A percentile compares a stretch with the other conserved stretches of the same genome.
phyloP scores from a whole-genome alignment of 2,797 vertebrate species.

The Leptatherina wallacei region DNA sequence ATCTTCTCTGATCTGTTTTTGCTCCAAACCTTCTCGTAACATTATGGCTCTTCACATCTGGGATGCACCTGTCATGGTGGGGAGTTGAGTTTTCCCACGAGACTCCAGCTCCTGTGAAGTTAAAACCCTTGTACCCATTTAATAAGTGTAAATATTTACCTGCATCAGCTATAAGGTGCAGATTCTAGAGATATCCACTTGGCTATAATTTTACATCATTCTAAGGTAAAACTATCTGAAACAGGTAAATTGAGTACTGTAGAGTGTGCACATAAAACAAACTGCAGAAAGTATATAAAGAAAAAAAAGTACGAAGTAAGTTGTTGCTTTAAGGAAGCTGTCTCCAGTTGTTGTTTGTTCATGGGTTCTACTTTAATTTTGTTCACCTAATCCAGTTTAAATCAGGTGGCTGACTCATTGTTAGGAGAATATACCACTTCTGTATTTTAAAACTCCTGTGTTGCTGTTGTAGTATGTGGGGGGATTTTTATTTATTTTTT shows the following conservation, averaged over 20 bases:
- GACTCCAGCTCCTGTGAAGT: conserved; percentile 21
- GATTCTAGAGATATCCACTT: neutral
- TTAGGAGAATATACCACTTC: no score
- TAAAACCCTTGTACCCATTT: neutral
- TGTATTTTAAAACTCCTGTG: no score
- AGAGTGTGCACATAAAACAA: neutral
- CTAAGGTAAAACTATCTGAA: neutral
- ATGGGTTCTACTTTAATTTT: no score
- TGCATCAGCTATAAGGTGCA: neutral
- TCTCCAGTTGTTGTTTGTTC: no score
- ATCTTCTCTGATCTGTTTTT: conserved; percentile 9
- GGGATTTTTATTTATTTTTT: no score
- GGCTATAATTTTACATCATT: conserved; percentile 1
- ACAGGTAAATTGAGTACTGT: neutral
- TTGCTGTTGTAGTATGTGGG: neutral
- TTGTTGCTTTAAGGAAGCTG: no score
- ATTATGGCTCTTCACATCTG: conserved; percentile 62
- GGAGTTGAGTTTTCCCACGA: conserved; percentile 36
- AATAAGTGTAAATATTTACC: conserved; percentile 38
- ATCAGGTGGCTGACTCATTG: no score
- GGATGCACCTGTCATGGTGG: conserved; percentile 52
- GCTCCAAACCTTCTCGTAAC: conserved; percentile 7
- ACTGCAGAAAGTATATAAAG: neutral
- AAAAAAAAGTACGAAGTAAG: neutral
- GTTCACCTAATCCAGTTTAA: no score